Conservation (phyloP, 2,113 vertebrate species). For the Malurus melanocephalus region DNA sequence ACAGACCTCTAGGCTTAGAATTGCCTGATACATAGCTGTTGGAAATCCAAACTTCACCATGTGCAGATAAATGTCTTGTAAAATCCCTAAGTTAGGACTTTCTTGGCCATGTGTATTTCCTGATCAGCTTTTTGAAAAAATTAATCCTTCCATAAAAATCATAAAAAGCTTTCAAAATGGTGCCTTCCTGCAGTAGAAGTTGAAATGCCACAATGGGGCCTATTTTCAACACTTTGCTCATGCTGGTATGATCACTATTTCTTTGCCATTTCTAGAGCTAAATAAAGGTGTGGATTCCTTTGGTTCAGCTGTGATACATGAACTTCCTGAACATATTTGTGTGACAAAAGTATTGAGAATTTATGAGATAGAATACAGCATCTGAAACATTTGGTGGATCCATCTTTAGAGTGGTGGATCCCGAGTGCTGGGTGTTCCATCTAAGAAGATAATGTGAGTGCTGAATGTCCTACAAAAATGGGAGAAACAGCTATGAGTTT, state of each 20-base stretch:
- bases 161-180: not conserved
- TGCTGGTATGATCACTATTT: not conserved
- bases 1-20: conserved; percentile 35
- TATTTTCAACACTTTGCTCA: not conserved
- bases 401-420: accelerated
- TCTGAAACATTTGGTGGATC: not conserved
- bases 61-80: conserved; percentile 41
- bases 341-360: not conserved
- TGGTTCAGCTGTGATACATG: not conserved
- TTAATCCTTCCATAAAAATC: not conserved
- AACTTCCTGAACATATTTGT: not conserved
- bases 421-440: not conserved
- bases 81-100: conserved; percentile 35
- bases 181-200: not conserved
- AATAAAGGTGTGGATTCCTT: not conserved
- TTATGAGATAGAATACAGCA: not conserved
- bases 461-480: not conserved
- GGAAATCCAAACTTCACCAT: conserved; percentile 48
- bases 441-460: accelerated
- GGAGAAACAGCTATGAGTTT: not conserved
- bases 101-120: conserved; percentile 36
- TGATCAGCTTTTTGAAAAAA: conserved; percentile 20
- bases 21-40: conserved; percentile 47
- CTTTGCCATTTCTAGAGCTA: not conserved
- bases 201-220: not conserved